phyloP scores from a whole-genome alignment of 2,888 invertebrate genomes.

The Archips xylosteana region DNA sequence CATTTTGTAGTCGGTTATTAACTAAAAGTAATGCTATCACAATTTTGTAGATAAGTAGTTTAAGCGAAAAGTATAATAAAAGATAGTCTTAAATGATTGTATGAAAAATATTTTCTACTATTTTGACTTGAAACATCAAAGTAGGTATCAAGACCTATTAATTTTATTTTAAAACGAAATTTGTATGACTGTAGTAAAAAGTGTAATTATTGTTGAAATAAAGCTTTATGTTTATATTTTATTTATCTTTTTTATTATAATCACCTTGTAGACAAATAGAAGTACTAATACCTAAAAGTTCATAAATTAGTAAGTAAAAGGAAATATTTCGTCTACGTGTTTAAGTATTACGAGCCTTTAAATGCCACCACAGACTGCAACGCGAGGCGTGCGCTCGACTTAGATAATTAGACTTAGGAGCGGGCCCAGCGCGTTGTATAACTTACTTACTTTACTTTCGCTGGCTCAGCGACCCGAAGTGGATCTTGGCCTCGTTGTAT shows the following conservation, averaged over 20 bases:
- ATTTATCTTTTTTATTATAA: constrained; percentile 9
- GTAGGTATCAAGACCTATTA: constrained; percentile 5
- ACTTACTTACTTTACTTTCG: too few relatives aligned
- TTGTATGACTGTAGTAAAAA: constrained; percentile 65
- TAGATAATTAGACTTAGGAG: too few relatives aligned
- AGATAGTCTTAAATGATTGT: constrained; percentile 11
- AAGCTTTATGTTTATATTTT: constrained; percentile 67
- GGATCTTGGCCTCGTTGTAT: too few relatives aligned
- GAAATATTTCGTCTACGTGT: too few relatives aligned
- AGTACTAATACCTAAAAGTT: too few relatives aligned
- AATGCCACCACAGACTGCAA: too few relatives aligned
- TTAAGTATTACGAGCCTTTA: too few relatives aligned
- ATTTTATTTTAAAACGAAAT: constrained; percentile 14
- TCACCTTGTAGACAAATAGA: neutral
- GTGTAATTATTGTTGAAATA: constrained; percentile 80
- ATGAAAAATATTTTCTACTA: constrained; percentile 18
- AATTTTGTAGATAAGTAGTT: constrained; percentile 42
- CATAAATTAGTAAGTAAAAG: too few relatives aligned
- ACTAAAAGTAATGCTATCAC: neutral
- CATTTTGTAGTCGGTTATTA: neutral
- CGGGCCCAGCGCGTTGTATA: too few relatives aligned
- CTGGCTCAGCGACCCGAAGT: too few relatives aligned
- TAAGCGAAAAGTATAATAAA: constrained; percentile 35
- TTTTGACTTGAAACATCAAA: neutral
- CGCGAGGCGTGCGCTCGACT: too few relatives aligned